phyloP scores from a whole-genome alignment of 2,888 invertebrate species.

The Serripes groenlandicus region DNA sequence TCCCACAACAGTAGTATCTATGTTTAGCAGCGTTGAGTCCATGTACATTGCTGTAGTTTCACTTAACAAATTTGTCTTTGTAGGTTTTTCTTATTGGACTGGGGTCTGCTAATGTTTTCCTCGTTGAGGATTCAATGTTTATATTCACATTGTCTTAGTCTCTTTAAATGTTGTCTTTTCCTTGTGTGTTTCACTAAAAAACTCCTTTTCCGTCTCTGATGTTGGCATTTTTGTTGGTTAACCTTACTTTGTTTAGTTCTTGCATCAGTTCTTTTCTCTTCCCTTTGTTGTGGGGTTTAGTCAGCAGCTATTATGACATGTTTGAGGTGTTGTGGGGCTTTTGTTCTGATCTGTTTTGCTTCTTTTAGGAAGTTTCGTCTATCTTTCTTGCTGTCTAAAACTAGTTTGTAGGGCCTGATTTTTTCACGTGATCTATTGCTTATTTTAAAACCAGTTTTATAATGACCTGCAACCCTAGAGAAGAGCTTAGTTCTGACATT shows the following conservation, averaged over 20 bases:
- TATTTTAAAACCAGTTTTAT: neutral
- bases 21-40: neutral
- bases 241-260: neutral
- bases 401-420: neutral
- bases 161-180: too few relatives aligned
- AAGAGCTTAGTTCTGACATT: neutral
- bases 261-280: neutral
- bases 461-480: neutral
- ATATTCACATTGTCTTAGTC: too few relatives aligned
- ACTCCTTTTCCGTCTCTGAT: neutral
- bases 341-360: neutral
- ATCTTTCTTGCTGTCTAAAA: slow-evolving; percentile 3
- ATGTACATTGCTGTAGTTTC: neutral
- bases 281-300: neutral
- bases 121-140: too few relatives aligned
- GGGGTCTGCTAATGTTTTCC: too few relatives aligned
- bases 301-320: neutral
- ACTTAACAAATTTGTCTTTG: neutral
- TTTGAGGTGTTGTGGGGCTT: neutral
- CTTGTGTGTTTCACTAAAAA: too few relatives aligned
- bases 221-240: neutral
- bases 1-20: neutral
- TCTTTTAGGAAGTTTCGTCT: neutral
- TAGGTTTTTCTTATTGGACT: neutral
- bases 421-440: neutral